Conservation (phyloP, 2,797 vertebrate species). For the Margarornis squamiger region DNA sequence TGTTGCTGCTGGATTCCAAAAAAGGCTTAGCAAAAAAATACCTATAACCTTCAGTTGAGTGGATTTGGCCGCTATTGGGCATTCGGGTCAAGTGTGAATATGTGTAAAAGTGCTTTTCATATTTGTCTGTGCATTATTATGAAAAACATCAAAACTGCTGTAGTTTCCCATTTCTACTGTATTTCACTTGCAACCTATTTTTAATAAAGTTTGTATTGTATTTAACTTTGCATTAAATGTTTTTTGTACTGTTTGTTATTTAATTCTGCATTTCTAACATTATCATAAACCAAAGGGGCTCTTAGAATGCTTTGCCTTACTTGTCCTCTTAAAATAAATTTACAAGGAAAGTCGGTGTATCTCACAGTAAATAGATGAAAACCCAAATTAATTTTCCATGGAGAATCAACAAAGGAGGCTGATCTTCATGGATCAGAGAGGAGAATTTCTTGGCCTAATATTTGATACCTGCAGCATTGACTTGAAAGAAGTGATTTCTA, state of each 20-base stretch:
- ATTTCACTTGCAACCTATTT: constrained; percentile 83
- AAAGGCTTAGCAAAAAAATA: constrained; percentile 54
- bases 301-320: not conserved
- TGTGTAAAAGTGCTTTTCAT: constrained; percentile 73
- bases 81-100: constrained; percentile 72
- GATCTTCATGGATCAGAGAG: not conserved
- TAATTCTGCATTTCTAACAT: not conserved
- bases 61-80: constrained; percentile 69
- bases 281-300: not conserved
- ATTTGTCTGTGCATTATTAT: constrained; percentile 72
- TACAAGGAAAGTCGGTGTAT: not conserved
- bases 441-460: not conserved
- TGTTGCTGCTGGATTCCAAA: constrained; percentile 60
- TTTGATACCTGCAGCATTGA: not conserved
- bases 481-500: not conserved
- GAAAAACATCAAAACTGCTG: constrained; percentile 79
- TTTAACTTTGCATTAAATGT: constrained; percentile 79
- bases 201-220: constrained; percentile 86
- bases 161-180: constrained; percentile 84
- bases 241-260: constrained; percentile 19
- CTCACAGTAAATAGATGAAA: not conserved
- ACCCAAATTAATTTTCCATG: not conserved
- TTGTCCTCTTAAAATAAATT: not conserved
- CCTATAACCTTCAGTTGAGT: constrained; percentile 45
- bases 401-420: not conserved